phyloP scores from a whole-genome alignment of 2,888 invertebrate genomes.

The Acleris cristana region DNA sequence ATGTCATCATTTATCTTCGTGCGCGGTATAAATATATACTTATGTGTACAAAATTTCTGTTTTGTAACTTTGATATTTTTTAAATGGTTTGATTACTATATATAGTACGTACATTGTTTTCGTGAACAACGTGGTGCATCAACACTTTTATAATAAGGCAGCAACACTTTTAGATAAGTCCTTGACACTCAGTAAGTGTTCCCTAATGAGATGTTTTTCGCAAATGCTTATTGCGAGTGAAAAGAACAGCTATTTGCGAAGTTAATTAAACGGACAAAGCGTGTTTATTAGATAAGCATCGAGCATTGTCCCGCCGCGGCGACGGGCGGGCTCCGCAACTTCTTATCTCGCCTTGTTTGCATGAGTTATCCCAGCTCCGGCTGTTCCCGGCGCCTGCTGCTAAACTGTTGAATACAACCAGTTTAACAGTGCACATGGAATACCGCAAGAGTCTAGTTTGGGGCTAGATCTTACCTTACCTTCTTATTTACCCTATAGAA shows the following conservation, averaged over 20 bases:
- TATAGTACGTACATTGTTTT: too few species aligned
- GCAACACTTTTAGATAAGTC: conserved; percentile 61
- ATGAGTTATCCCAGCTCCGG: conserved; percentile 59
- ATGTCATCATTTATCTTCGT: too few species aligned
- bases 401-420: conserved; percentile 2
- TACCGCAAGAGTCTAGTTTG: too few species aligned
- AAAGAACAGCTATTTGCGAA: conserved; percentile 67
- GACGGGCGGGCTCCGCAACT: conserved; percentile 62
- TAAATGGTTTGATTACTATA: too few species aligned
- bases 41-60: too few species aligned
- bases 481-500: too few species aligned
- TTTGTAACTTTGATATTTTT: too few species aligned
- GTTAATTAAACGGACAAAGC: conserved; percentile 74
- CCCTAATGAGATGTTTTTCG: conserved; percentile 43
- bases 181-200: conserved; percentile 53
- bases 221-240: conserved; percentile 46
- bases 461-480: too few species aligned
- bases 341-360: conserved; percentile 61
- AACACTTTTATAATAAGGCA: conserved; percentile 45
- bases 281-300: conserved; percentile 64
- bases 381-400: conserved; percentile 26
- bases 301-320: conserved; percentile 66
- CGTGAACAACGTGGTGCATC: too few species aligned
- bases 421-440: too few species aligned
- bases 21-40: too few species aligned